Conservation (phyloP, 2,888 invertebrate genomes). For the Apamea epomidion region DNA sequence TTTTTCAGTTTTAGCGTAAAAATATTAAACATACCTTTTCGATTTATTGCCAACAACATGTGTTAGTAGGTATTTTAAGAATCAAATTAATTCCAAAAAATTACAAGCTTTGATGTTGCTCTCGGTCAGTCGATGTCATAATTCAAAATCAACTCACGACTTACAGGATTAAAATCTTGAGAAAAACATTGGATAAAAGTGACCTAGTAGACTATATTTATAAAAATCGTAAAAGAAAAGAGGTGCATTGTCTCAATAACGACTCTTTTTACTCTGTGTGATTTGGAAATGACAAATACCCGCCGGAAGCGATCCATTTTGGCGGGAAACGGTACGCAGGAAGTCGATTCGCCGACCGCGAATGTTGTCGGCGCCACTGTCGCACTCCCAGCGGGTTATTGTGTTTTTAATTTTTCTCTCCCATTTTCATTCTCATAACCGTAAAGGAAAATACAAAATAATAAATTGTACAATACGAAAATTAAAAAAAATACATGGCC, state of each 20-base stretch:
- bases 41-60: conserved; percentile 7
- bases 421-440: conserved; percentile 56
- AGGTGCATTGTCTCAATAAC: conserved; percentile 46
- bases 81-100: background rate
- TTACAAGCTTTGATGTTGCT: background rate
- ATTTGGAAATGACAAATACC: conserved; percentile 89
- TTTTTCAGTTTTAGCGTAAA: background rate
- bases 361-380: conserved; percentile 86
- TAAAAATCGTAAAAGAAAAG: conserved; percentile 16
- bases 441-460: conserved; percentile 11
- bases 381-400: conserved; percentile 70
- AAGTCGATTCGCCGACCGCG: conserved; percentile 89
- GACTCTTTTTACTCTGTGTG: conserved; percentile 72
- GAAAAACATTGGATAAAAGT: background rate
- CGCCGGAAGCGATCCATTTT: conserved; percentile 90
- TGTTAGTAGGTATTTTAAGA: background rate
- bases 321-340: conserved; percentile 88
- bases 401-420: conserved; percentile 66
- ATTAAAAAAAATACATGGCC: background rate
- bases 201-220: background rate
- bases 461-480: background rate
- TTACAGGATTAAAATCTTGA: background rate
- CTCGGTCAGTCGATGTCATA: background rate
- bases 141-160: background rate
- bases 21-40: background rate